Conservation (phyloP, 2,888 invertebrate species). For the Brachynemurus nebulosus region DNA sequence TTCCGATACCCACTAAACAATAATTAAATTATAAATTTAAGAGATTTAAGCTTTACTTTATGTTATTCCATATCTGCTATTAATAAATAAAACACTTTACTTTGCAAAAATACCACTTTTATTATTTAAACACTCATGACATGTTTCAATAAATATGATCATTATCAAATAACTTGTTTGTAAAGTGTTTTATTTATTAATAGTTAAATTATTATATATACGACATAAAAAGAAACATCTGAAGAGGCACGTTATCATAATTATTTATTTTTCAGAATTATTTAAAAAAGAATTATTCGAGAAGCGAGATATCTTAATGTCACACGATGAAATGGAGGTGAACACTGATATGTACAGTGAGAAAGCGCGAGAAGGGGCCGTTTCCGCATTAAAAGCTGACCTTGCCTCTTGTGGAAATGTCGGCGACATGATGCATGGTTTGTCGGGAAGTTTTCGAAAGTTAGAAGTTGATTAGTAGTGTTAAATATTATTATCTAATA, state of each 20-base stretch:
- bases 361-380: conserved; percentile 57
- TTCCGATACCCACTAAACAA: too few species aligned
- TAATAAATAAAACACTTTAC: too few species aligned
- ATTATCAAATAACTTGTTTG: too few species aligned
- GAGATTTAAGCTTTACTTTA: too few species aligned
- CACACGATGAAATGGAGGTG: conserved; percentile 57
- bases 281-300: conserved; percentile 55
- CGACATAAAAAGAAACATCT: too few species aligned
- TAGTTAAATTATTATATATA: not conserved
- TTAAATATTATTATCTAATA: not conserved
- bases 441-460: conserved; percentile 64
- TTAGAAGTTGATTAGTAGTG: conserved; percentile 52
- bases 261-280: conserved; percentile 34
- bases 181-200: not conserved
- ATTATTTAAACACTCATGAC: too few species aligned
- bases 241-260: too few species aligned
- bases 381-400: conserved; percentile 50
- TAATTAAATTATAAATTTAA: too few species aligned
- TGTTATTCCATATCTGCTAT: too few species aligned
- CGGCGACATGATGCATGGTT: conserved; percentile 51
- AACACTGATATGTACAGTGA: conserved; percentile 53
- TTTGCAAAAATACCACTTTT: too few species aligned
- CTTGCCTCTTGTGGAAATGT: conserved; percentile 46
- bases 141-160: too few species aligned
- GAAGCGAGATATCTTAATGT: conserved; percentile 43